phyloP scores from a whole-genome alignment of 2,888 invertebrate species.

The Agriopis leucophaearia region DNA sequence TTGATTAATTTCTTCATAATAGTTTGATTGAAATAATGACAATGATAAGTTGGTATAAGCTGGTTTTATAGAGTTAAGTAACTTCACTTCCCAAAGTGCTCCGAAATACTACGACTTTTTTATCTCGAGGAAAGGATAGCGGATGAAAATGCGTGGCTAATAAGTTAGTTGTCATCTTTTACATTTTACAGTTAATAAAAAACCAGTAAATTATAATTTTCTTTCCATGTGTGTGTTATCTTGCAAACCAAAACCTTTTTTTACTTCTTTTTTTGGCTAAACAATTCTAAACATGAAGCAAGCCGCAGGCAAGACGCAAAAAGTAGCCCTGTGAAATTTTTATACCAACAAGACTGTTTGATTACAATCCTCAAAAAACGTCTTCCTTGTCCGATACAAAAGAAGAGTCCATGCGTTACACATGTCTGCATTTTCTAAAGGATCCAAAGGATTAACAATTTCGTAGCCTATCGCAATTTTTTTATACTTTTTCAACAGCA shows the following conservation, averaged over 20 bases:
- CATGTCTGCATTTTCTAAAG: slow-evolving; percentile 68
- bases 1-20: too few species aligned
- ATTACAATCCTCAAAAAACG: slow-evolving; percentile 49
- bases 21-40: too few species aligned
- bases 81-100: too few species aligned
- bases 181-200: too few species aligned
- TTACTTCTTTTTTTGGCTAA: background rate
- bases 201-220: too few species aligned
- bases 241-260: background rate
- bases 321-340: slow-evolving; percentile 42
- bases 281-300: background rate
- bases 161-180: too few species aligned
- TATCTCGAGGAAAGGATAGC: too few species aligned
- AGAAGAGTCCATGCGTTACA: slow-evolving; percentile 71
- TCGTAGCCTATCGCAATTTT: slow-evolving; percentile 39
- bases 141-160: too few species aligned
- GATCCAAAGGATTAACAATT: slow-evolving; percentile 62
- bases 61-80: too few species aligned
- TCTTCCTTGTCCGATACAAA: slow-evolving; percentile 56
- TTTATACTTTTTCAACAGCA: slow-evolving; percentile 57
- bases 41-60: too few species aligned
- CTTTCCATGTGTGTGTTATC: background rate
- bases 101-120: too few species aligned
- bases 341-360: slow-evolving; percentile 53
- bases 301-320: slow-evolving; percentile 28